phyloP scores from a whole-genome alignment of 2,888 invertebrate species.

The Calameuta filiformis region DNA sequence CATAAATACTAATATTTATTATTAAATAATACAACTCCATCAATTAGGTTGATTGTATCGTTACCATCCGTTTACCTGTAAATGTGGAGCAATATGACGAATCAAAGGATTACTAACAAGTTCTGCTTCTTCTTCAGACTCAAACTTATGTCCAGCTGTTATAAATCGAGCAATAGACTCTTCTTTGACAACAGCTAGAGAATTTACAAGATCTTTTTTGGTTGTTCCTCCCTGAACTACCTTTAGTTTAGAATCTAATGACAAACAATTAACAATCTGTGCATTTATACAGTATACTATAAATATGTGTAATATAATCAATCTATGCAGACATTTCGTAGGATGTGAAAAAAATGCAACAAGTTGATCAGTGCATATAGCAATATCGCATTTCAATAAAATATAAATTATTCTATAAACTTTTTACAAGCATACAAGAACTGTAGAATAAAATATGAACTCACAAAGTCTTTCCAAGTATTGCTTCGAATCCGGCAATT shows the following conservation, averaged over 20 bases:
- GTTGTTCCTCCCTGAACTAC: conserved; percentile 54
- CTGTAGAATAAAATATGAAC: conserved; percentile 30
- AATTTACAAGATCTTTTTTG: conserved; percentile 71
- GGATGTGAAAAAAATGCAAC: background rate
- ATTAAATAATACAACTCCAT: background rate
- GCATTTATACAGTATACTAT: background rate
- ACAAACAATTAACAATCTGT: background rate
- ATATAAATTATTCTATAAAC: too few relatives aligned
- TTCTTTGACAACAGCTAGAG: conserved; percentile 70
- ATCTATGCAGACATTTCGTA: background rate
- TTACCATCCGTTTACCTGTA: conserved; percentile 43
- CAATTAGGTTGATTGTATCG: background rate
- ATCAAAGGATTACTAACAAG: conserved; percentile 57
- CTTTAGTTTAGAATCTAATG: conserved; percentile 51
- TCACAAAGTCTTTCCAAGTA: conserved; percentile 78
- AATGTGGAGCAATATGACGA: conserved; percentile 63
- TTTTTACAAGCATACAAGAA: background rate
- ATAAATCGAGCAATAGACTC: conserved; percentile 73
- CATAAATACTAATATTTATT: background rate
- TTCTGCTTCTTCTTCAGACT: conserved; percentile 63
- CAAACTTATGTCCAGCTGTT: conserved; percentile 69
- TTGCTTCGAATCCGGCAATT: conserved; percentile 73
- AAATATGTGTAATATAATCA: background rate
- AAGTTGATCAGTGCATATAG: background rate
- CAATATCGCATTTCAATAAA: background rate